Evolutionary conservation across 2,888 invertebrate genomes (phyloP), one percentile per base, ranked within the genome.

Genomic region (Leptinotarsa rubiginosa): DNA sequence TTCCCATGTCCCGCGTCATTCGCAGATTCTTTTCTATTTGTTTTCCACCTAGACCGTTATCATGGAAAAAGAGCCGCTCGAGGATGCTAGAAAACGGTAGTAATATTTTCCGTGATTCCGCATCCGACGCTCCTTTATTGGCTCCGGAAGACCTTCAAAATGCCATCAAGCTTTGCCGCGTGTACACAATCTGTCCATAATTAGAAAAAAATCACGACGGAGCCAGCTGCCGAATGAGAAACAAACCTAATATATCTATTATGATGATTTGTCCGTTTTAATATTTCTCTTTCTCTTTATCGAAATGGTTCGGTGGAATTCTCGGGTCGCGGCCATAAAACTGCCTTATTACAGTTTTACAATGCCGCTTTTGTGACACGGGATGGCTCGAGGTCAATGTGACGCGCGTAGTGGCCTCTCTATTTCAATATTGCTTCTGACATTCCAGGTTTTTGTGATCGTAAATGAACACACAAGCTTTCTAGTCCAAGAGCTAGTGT

Each of bases 71-170:
- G 47, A 54, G 56, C 20, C 47, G 69, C 69, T 56, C 50, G 15
- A 25, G 69, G 74, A 72, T 56, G 70, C 74, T 59, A 71, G 72
- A 76, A 77, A 80, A 79, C 77, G 76, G 74, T 77, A 71, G 76
- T 77, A 72, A 79, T 79, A 80, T 79, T 80, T 79, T 80, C 74
- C 70, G 73, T 65, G 78, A 82, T 77, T 80, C 75, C 77, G 71
- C 77, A 76, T 77, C 75, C 74, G 75, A 71, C 78, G 81, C 77
- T 70, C 77, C 78, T 82, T 82, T 83, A 82, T 83, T 82, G 81
- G 81, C 81, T 81, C 80, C 78, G 78, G 81, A 81, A 82, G 83
- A 83, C 83, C 82, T 80, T 84, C 80, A 83, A 83, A 84, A 83
- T 73, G 81, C 81, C 81, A 83, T 84, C 83, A 84, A 81, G 78